Conservation (phyloP, 1,140 invertebrate species). For the Parasteatoda tepidariorum region DNA sequence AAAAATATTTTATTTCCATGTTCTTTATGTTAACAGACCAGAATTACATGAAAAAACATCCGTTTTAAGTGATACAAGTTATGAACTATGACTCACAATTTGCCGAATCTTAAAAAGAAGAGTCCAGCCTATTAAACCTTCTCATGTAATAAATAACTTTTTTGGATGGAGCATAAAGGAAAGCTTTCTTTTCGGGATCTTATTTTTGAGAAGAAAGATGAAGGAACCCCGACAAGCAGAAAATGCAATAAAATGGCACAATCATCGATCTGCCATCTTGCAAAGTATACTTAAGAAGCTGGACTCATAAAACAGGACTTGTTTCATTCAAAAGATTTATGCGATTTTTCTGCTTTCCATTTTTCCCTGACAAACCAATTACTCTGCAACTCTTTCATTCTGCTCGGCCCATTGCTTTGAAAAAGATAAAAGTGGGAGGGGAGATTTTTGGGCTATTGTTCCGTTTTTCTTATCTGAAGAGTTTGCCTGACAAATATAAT, state of each 20-base stretch:
- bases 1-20: too few relatives aligned
- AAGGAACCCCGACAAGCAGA: not conserved
- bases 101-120: too few relatives aligned
- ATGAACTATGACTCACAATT: too few relatives aligned
- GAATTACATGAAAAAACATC: too few relatives aligned
- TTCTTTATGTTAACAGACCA: too few relatives aligned
- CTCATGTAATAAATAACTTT: too few relatives aligned
- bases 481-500: not conserved
- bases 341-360: not conserved
- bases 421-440: not conserved
- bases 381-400: not conserved
- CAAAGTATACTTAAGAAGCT: not conserved
- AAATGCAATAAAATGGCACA: not conserved
- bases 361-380: not conserved
- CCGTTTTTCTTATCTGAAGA: not conserved
- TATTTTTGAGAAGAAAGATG: too few relatives aligned
- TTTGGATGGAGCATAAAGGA: too few relatives aligned
- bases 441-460: not conserved
- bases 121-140: too few relatives aligned
- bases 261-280: not conserved
- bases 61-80: too few relatives aligned
- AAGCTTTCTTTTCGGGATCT: too few relatives aligned
- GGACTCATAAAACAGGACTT: not conserved
- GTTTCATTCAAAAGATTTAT: not conserved
- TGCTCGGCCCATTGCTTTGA: not conserved